Conservation (phyloP, 2,113 vertebrate genomes). For the sheep (Ovis aries) region ARS-UI_Ramb_v3.0 NC_056077.1:36015001-36015500, state of each 20-base stretch:
- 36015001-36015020: no score
- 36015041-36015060: background rate
- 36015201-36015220: background rate
- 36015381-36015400: background rate
- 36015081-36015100: background rate
- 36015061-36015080: background rate
- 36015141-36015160: background rate
- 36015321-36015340: background rate
- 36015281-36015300: background rate
- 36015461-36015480: background rate
- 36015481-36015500: background rate
- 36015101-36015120: background rate
- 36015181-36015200: background rate
- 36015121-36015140: background rate
- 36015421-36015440: background rate
- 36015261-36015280: background rate
- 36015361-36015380: background rate
- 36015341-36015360: background rate
- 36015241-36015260: background rate
- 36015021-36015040: no score
- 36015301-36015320: background rate
- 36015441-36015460: background rate
- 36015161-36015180: background rate
- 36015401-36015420: background rate
- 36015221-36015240: background rate